Conservation (phyloP, 2,113 vertebrate species). For the Zosterops lateralis region DNA sequence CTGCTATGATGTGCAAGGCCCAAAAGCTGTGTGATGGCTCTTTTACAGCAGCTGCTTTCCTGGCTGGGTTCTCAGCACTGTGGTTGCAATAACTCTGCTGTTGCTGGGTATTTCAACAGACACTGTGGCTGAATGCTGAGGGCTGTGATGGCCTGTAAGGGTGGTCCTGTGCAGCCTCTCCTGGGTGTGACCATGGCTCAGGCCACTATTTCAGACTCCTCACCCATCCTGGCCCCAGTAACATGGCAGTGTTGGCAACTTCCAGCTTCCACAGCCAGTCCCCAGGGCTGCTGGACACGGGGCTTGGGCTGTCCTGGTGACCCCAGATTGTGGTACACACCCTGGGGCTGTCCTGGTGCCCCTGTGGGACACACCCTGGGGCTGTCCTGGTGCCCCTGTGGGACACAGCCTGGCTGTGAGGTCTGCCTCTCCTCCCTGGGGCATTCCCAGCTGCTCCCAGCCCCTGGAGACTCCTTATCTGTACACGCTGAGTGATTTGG, state of each 20-base stretch:
- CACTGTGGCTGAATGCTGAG: neutral
- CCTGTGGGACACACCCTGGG: neutral
- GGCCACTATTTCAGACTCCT: neutral
- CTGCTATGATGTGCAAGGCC: accelerated
- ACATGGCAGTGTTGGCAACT: accelerated
- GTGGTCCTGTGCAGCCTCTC: neutral
- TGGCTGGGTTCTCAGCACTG: neutral
- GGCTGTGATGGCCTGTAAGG: no score
- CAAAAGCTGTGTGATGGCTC: neutral
- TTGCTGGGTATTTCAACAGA: accelerated
- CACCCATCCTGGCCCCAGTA: accelerated
- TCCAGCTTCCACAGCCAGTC: neutral
- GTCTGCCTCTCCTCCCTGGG: neutral
- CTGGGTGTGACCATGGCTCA: no score
- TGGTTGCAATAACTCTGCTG: neutral
- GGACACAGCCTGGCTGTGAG: neutral
- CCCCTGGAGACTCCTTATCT: accelerated
- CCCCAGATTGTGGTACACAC: no score
- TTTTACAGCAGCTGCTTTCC: neutral
- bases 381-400: no score
- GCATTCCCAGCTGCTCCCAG: neutral
- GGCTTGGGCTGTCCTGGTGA: neutral
- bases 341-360: neutral
- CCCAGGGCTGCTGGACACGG: neutral
- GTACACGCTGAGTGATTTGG: neutral